Percentiles rank a stretch among this genome's conserved stretches.
These are phyloP conservation scores for Microdon myrmicae DNA, from an alignment of 2,888 invertebrate genomes.

Conservation along the genomic window DNA sequence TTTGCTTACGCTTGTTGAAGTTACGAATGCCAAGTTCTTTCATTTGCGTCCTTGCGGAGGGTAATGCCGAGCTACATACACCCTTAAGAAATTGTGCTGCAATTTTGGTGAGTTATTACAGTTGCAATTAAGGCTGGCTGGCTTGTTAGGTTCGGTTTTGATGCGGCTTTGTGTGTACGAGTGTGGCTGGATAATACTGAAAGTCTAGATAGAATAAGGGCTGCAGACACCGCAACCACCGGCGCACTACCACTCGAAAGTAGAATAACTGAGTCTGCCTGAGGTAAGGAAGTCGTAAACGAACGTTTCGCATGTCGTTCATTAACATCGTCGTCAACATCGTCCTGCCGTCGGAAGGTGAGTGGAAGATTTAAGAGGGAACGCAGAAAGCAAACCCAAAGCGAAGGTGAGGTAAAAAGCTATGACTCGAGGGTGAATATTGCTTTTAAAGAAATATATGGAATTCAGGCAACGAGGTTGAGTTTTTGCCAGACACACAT, in stretches of 20 bases:
- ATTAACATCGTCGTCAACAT: slow-evolving; percentile 34
- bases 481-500: slow-evolving; percentile 18
- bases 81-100: slow-evolving; percentile 28
- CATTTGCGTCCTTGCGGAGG: background rate
- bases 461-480: slow-evolving; percentile 22
- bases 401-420: no score
- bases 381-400: no score
- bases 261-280: slow-evolving; percentile 2
- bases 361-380: slow-evolving; percentile 1
- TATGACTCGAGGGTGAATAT: slow-evolving; percentile 25
- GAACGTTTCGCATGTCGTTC: slow-evolving; percentile 48
- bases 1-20: slow-evolving; percentile 45
- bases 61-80: background rate
- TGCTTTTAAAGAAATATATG: slow-evolving; percentile 31
- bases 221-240: slow-evolving; percentile 20
- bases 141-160: slow-evolving; percentile 37
- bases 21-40: slow-evolving; percentile 47
- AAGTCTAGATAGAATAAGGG: slow-evolving; percentile 29
- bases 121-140: slow-evolving; percentile 51
- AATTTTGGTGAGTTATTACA: slow-evolving; percentile 51
- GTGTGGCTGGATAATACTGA: slow-evolving; percentile 12
- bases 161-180: slow-evolving; percentile 8
- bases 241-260: slow-evolving; percentile 11
- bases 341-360: slow-evolving; percentile 1
- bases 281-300: slow-evolving; percentile 34